Evolutionary conservation across 2,888 invertebrate species (phyloP).

Genomic region (Hermaeophaga mercurialis): DNA sequence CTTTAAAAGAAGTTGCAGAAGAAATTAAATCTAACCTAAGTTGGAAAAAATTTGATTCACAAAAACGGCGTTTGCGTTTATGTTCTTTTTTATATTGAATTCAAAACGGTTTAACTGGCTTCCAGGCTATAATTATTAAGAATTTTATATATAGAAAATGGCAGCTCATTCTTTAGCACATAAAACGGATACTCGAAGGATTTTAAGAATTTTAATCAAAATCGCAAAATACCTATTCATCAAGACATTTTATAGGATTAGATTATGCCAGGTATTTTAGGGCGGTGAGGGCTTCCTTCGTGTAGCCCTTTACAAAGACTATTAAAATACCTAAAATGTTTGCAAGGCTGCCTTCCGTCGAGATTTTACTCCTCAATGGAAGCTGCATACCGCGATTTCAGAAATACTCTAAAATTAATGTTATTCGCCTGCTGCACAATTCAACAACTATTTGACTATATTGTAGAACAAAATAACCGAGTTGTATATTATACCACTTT

Average conservation of each 20-base stretch:
- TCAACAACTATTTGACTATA: constrained; percentile 5
- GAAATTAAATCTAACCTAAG: too few species aligned
- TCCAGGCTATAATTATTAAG: too few species aligned
- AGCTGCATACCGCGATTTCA: constrained; percentile 7
- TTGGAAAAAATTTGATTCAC: too few species aligned
- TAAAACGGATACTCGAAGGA: too few species aligned
- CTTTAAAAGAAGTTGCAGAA: too few species aligned
- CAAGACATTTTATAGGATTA: constrained; percentile 17
- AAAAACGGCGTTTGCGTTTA: too few species aligned
- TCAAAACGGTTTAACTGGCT: too few species aligned
- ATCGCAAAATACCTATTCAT: constrained; percentile 15
- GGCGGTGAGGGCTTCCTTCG: not conserved
- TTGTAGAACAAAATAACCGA: not conserved
- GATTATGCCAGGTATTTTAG: constrained; percentile 22
- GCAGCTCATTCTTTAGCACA: too few species aligned
- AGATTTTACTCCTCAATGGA: constrained; percentile 10
- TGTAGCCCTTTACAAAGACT: constrained; percentile 3
- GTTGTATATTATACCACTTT: not conserved
- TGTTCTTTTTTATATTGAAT: too few species aligned
- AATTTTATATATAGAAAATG: too few species aligned
- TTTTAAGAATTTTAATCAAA: constrained; percentile 25
- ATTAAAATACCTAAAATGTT: constrained; percentile 22
- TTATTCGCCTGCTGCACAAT: not conserved
- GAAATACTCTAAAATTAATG: constrained; percentile 17
- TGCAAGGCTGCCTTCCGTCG: constrained; percentile 7